These are phyloP conservation scores for Oreochromis grahami DNA, from an alignment of 2,797 vertebrate species.

Conservation along the genomic window DNA sequence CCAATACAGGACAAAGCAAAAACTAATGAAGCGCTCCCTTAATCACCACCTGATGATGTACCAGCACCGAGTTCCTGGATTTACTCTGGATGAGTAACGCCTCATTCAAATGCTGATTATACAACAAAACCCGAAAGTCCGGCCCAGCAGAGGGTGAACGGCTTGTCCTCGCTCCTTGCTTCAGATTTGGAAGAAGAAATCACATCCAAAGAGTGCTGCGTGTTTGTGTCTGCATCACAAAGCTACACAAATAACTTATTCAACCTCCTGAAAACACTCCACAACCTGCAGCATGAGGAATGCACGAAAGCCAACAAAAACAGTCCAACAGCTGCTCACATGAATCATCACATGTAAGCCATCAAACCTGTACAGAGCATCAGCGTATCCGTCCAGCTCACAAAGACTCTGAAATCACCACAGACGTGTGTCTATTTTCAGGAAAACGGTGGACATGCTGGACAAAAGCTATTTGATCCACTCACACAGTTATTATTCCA, in stretches of 20 bases:
- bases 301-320: neutral
- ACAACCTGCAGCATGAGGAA: neutral
- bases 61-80: neutral
- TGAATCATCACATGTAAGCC: fast-evolving
- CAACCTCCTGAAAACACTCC: neutral
- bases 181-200: neutral
- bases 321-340: neutral
- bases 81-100: neutral
- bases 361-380: neutral
- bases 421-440: neutral
- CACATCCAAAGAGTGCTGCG: neutral
- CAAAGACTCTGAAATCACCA: neutral
- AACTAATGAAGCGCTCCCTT: neutral
- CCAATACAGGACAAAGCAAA: neutral
- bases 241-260: neutral
- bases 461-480: neutral
- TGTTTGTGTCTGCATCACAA: neutral
- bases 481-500: neutral
- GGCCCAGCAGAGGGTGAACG: neutral
- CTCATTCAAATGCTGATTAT: neutral
- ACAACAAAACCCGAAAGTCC: neutral
- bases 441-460: neutral
- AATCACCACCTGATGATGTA: neutral
- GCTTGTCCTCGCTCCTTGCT: neutral
- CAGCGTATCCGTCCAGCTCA: neutral